Evolutionary conservation across 2,113 vertebrate species (phyloP).

Genomic region (Zosterops japonicus): DNA sequence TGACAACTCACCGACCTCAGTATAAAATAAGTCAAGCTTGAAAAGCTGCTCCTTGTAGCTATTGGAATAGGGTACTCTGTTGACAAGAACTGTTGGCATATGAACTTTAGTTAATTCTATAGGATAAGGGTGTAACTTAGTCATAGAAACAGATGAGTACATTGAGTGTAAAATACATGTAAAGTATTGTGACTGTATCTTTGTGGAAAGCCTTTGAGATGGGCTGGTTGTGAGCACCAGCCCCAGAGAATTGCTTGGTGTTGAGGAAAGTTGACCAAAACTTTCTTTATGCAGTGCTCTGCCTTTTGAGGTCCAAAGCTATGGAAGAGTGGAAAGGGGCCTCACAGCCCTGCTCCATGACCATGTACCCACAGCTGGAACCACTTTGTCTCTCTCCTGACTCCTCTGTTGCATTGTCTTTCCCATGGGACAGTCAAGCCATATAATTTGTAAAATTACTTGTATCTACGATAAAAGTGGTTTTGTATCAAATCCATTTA

Average conservation of each 20-base stretch:
- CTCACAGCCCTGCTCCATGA: not conserved
- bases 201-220: not conserved
- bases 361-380: not conserved
- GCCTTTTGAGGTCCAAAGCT: not conserved
- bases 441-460: not conserved
- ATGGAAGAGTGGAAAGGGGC: not conserved
- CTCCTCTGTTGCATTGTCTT: not conserved
- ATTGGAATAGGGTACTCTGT: not conserved
- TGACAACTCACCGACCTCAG: not conserved
- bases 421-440: not conserved
- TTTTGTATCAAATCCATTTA: not conserved
- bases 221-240: not conserved
- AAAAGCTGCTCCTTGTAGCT: not conserved
- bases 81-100: not conserved
- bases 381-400: not conserved
- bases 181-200: not conserved
- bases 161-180: not conserved
- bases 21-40: not conserved
- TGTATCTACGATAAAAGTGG: not conserved
- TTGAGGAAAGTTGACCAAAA: not conserved
- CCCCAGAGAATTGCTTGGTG: not conserved
- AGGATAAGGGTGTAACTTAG: not conserved
- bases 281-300: not conserved
- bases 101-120: not conserved
- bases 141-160: not conserved